Conservation (phyloP, 2,113 vertebrate species). For the Anoplopoma fimbria region DNA sequence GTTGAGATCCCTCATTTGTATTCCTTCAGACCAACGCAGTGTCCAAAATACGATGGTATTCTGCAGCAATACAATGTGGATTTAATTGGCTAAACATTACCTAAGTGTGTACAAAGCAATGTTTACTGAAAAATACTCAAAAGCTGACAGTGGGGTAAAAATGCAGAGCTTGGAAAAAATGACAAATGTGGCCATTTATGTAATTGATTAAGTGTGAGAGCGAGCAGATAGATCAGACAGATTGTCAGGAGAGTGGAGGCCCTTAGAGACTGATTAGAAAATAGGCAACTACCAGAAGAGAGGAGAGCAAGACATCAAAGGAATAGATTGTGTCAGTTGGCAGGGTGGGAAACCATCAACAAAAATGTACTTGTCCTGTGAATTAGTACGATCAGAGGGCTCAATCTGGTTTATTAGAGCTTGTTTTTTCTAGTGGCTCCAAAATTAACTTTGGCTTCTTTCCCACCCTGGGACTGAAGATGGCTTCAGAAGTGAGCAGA, state of each 20-base stretch:
- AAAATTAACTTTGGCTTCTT: constrained; percentile 79
- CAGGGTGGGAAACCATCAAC: constrained; percentile 87
- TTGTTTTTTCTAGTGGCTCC: constrained; percentile 37
- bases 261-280: constrained; percentile 86
- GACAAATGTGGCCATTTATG: constrained; percentile 28
- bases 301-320: constrained; percentile 82
- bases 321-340: constrained; percentile 65
- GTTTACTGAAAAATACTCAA: background rate
- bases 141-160: constrained; percentile 69
- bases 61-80: too few relatives aligned
- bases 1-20: too few relatives aligned
- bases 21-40: too few relatives aligned
- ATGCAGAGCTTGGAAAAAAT: constrained; percentile 68
- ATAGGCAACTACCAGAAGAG: constrained; percentile 76
- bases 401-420: constrained; percentile 36
- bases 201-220: constrained; percentile 24
- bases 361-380: constrained; percentile 40
- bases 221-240: constrained; percentile 66
- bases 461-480: constrained; percentile 86
- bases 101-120: background rate
- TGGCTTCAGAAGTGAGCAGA: constrained; percentile 88
- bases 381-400: constrained; percentile 46
- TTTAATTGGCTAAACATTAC: background rate
- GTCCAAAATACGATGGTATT: too few relatives aligned
- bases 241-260: constrained; percentile 85